Conservation (phyloP, 2,888 invertebrate species). For the Theretra japonica region DNA sequence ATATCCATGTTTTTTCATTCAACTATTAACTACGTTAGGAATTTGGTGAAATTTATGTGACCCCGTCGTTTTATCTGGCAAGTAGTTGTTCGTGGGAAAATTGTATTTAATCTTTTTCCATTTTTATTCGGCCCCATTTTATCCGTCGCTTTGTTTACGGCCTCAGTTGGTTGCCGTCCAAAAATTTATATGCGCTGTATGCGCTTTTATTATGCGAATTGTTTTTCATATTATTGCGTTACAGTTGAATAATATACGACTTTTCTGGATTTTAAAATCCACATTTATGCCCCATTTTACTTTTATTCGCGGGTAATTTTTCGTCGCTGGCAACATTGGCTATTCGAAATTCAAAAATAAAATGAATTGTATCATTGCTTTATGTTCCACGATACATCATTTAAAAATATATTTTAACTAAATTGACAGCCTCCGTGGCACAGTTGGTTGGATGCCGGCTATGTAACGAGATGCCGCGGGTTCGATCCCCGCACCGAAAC, state of each 20-base stretch:
- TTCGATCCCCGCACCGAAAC: too few species aligned
- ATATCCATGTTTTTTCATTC: neutral
- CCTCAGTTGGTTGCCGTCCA: slow-evolving; percentile 49
- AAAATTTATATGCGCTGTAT: slow-evolving; percentile 43
- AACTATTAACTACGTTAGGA: neutral
- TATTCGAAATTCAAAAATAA: neutral
- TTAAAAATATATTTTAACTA: neutral
- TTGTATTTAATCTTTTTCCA: slow-evolving; percentile 28
- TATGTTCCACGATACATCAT: neutral
- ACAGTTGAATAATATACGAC: slow-evolving; percentile 19
- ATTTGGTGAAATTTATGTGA: slow-evolving; percentile 4
- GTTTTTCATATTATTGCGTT: slow-evolving; percentile 43
- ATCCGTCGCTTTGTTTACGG: slow-evolving; percentile 28
- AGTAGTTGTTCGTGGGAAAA: slow-evolving; percentile 5
- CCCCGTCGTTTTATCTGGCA: slow-evolving; percentile 10
- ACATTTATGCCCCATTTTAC: neutral
- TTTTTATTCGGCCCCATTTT: slow-evolving; percentile 24
- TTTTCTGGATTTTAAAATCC: neutral
- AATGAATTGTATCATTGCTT: neutral
- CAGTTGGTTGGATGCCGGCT: too few species aligned
- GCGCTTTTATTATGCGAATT: slow-evolving; percentile 40
- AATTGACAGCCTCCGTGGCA: neutral
- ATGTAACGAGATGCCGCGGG: too few species aligned
- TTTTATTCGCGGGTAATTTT: slow-evolving; percentile 3
- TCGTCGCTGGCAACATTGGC: neutral